Conservation (phyloP, 2,797 vertebrate genomes). For the Microctenopoma steveboyesi region DNA sequence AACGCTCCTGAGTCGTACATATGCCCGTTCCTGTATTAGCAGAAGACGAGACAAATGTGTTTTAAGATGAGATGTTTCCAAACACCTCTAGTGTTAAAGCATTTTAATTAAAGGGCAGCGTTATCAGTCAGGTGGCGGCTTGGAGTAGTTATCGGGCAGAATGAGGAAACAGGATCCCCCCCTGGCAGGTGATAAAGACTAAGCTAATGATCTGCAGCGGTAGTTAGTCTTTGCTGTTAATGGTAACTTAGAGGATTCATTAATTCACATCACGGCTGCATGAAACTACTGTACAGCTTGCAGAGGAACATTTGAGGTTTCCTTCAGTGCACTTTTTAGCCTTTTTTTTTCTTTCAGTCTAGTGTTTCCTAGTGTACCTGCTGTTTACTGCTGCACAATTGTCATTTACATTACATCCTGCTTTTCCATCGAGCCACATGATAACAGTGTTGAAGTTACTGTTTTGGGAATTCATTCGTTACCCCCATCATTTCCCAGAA, state of each 20-base stretch:
- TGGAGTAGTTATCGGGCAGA: slow-evolving; percentile 19
- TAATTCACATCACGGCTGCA: slow-evolving; percentile 12
- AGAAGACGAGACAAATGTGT: not conserved
- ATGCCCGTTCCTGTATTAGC: not conserved
- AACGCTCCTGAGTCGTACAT: not conserved
- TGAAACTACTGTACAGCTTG: slow-evolving; percentile 1
- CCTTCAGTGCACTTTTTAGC: not conserved
- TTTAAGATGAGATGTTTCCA: slow-evolving; percentile 1
- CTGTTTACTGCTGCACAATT: not conserved
- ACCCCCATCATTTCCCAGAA: slow-evolving; percentile 68
- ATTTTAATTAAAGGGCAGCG: slow-evolving; percentile 39
- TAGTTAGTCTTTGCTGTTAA: slow-evolving; percentile 24
- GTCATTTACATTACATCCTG: slow-evolving; percentile 17
- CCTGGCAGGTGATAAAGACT: slow-evolving; percentile 35
- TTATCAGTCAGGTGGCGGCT: slow-evolving; percentile 41
- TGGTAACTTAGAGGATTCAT: slow-evolving; percentile 29
- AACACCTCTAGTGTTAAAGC: slow-evolving; percentile 5
- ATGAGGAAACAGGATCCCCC: slow-evolving; percentile 10
- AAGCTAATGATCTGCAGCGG: slow-evolving; percentile 22
- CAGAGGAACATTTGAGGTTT: not conserved
- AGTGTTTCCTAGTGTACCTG: not conserved
- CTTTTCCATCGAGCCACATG: slow-evolving; percentile 35
- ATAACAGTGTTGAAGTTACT: slow-evolving; percentile 57
- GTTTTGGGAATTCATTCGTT: slow-evolving; percentile 60
- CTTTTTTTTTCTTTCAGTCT: not conserved